Conservation (phyloP, 2,797 vertebrate species). For the Tapera naevia region DNA sequence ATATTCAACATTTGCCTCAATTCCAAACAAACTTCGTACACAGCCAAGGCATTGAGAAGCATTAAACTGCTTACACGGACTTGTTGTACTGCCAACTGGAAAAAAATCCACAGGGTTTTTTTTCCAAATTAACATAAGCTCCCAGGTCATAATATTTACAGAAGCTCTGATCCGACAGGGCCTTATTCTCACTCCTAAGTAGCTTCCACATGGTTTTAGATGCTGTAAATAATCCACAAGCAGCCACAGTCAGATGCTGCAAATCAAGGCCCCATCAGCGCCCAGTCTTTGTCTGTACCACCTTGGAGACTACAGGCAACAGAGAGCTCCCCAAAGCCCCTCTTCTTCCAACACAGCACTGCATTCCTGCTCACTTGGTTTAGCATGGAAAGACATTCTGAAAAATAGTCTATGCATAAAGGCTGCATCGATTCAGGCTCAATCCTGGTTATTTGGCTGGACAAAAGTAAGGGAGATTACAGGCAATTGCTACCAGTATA, state of each 20-base stretch:
- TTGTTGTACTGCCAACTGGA: not conserved
- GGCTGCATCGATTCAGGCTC: not conserved
- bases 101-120: not conserved
- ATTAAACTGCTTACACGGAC: conserved; percentile 30
- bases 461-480: not conserved
- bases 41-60: not conserved
- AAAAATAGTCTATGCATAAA: not conserved
- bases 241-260: not conserved
- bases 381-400: not conserved
- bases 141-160: conserved; percentile 38
- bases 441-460: not conserved
- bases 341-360: not conserved
- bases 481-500: not conserved
- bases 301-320: not conserved
- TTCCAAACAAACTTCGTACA: not conserved
- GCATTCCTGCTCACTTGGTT: not conserved
- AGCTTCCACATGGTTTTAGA: not conserved
- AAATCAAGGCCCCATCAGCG: not conserved
- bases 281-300: not conserved
- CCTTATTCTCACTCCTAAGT: not conserved
- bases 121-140: conserved; percentile 38
- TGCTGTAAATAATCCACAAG: not conserved
- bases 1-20: not conserved
- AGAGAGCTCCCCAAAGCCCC: not conserved
- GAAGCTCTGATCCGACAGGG: not conserved